Conservation (phyloP, 2,113 vertebrate species). For the Sylvietta virens region DNA sequence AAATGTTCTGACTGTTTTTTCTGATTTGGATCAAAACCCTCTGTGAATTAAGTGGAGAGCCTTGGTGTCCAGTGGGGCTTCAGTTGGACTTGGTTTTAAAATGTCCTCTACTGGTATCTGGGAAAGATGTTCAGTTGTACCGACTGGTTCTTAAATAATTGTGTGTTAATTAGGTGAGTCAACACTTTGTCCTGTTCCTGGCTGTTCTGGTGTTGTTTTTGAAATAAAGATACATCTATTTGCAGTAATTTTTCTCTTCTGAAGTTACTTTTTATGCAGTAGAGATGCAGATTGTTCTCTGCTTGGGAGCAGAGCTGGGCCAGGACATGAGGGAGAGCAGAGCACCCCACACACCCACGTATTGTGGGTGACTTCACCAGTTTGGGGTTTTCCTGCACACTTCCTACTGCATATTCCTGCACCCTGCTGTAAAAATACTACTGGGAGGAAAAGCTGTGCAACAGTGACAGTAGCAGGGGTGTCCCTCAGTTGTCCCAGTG, state of each 20-base stretch:
- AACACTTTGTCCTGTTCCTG: background rate
- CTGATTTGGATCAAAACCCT: background rate
- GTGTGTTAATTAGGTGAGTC: background rate
- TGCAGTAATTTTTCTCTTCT: background rate
- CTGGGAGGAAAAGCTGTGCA: background rate
- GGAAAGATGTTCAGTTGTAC: background rate
- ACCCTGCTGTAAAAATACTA: background rate
- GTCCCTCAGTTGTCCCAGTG: background rate
- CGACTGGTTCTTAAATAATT: background rate
- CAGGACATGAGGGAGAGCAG: background rate
- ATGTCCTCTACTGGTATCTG: background rate
- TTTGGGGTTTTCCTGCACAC: background rate
- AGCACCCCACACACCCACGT: background rate
- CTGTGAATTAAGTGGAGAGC: background rate
- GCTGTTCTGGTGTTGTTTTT: background rate
- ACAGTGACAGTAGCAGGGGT: background rate
- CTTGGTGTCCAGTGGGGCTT: background rate
- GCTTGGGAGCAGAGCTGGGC: background rate
- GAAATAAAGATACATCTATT: background rate
- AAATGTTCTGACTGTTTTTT: background rate
- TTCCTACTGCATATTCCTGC: background rate
- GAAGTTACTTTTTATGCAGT: background rate
- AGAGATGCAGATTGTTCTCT: background rate
- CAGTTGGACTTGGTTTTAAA: background rate
- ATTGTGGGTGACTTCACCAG: rapidly evolving